Base-by-base conservation (phyloP, 2,797 vertebrate species). In the Myotis planiceps region DNA sequence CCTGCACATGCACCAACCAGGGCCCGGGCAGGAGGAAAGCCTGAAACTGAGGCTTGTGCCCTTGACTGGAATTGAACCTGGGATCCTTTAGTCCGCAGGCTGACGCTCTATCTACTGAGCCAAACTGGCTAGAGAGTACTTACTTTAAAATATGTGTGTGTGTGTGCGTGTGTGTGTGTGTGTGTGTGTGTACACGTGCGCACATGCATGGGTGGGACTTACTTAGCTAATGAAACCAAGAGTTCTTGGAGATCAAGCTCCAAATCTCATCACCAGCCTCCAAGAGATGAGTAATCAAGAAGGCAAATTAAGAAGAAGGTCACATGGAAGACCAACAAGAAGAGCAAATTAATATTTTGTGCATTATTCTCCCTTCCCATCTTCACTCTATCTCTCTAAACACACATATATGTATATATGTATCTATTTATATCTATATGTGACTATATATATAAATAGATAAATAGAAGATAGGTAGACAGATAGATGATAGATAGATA, bases 171-270 rank as follows among this genome's bases (percentile, higher is more conserved):
- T 29, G n/a, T 51, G 23, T 29, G n/a, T 21, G 29, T 27, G 68
- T n/a, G 37, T 4, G 14, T 5, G 25, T 9, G 9, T 23, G 63
- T 85, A 10, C 9, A 10, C 0, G 45, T 0, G 13, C 42, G 2
- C 2, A 3, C 45, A 45, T 3, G 49, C 42, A 63, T 29, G 58
- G 60, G 29, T n/a, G 6, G 60, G 27, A 63, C 29, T 32, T 16
- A n/a, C 29, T 76, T 72, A 60, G 19, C 5, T 78, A 58, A 51
- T 51, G 29, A 94, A 84, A 84, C 34, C 14, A 34, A 34, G 68
- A 34, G 6, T 60, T 92, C 65, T 47, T 66, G 19, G 72, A 85
- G 9, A 34, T 12, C 15, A 51, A 42, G 29, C 69, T 15, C 9
- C 3, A 74, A 27, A 69, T 76, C 29, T 84, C 32, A 88, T 39